Percentiles rank a stretch among this genome's conserved stretches.
Evolutionary conservation across 35 echinoderm and acorn worm species (phyloP).

Genomic region (Apostichopus californicus): DNA sequence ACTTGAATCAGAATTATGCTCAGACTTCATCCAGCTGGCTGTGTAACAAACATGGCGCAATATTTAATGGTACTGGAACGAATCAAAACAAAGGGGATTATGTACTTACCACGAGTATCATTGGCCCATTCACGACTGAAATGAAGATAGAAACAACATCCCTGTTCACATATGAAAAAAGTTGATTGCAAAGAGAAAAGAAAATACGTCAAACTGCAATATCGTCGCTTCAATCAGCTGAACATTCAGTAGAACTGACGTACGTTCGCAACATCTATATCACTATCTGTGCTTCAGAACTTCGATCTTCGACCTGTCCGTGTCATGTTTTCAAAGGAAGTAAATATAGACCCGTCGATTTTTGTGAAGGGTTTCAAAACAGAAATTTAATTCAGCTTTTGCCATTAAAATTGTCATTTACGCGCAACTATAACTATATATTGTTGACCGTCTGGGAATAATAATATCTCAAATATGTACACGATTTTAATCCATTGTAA

Average conservation of each 20-base stretch:
- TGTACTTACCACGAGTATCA: constrained; percentile 18
- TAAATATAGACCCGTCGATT: neutral
- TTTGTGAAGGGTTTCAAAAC: no score
- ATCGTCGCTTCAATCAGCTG: neutral
- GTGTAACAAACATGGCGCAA: neutral
- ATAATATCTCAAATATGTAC: no score
- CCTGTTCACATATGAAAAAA: neutral
- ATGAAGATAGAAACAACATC: neutral
- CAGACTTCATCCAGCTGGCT: constrained; percentile 6
- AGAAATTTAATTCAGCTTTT: no score
- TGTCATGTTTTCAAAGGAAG: constrained; percentile 27
- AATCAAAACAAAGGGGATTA: neutral
- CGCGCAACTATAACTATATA: no score
- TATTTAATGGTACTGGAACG: neutral
- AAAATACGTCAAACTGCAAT: neutral
- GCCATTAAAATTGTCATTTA: no score
- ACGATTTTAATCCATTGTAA: no score
- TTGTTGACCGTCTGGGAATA: no score
- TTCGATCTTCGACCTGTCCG: neutral
- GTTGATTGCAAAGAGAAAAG: neutral
- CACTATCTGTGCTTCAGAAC: neutral
- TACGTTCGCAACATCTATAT: neutral
- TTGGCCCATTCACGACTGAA: neutral
- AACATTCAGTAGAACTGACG: neutral
- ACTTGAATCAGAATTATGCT: neutral